Evolutionary conservation across 2,888 invertebrate species (phyloP), one percentile per base, ranked within the genome.

Genomic region (Amaurobius ferox): DNA sequence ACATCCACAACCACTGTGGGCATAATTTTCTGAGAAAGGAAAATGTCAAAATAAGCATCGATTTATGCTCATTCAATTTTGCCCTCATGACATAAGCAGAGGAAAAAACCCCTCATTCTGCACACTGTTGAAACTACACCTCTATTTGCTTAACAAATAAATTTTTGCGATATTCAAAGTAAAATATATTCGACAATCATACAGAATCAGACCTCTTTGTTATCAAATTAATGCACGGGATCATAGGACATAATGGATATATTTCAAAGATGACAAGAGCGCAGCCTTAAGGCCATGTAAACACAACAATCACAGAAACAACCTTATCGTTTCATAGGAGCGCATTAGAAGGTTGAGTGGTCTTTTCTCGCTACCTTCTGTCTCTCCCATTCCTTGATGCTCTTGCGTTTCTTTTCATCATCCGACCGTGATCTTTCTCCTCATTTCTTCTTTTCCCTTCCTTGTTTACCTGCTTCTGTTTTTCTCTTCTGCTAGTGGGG

Each of bases 291-390:
- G 83, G 83, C 83, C 83, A 76, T 77, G 77, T 85, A 77, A 85
- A 85, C 83, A 77, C 83, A 77, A 85, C 77, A 85, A 85, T 85
- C 83, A 48, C 83, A 77, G 83, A 85, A 85, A 85, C 77, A 77
- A 77, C 83, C 83, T 77, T 77, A 85, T 85, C 83, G 48, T 19
- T 61, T 40, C 44, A 55, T 71, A 79, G 71, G 44, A 73, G 80
- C 81, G 67, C 77, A 85, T 85, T 83, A 76, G 76, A 76, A 76
- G 81, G 81, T 64, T 83, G 81, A 83, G 76, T 83, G 76, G 74
- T 70, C 81, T 83, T 83, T 83, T 76, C 76, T 78, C 86, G 76
- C 71, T 61, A 32, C 35, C 44, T 62, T 29, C 77, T 79, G 78
- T 73, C 67, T 73, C 86, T 74, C 73, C 40, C 86, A 61, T 73